Conservation (phyloP, 2,888 invertebrate genomes). For the Galeruca laticollis region DNA sequence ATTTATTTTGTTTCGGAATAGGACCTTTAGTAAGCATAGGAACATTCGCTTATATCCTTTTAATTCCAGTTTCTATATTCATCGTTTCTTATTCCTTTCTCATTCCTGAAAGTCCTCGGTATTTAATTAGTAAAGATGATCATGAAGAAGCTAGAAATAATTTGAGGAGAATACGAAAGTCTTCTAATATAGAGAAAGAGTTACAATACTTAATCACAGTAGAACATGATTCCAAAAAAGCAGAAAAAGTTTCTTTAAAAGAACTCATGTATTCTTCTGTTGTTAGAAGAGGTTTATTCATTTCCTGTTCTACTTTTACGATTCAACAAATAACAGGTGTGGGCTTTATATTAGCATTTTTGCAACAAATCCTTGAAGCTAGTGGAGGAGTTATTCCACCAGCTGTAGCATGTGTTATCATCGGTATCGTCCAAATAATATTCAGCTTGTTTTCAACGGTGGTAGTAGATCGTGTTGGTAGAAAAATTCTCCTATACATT, state of each 20-base stretch:
- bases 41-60: constrained; percentile 26
- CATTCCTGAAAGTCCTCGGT: constrained; percentile 47
- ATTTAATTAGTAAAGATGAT: constrained; percentile 63
- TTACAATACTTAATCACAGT: constrained; percentile 16
- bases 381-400: constrained; percentile 66
- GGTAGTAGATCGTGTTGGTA: constrained; percentile 82
- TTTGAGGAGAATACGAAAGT: constrained; percentile 9
- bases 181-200: constrained; percentile 8
- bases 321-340: constrained; percentile 70
- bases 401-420: constrained; percentile 77
- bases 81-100: constrained; percentile 32
- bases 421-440: constrained; percentile 79
- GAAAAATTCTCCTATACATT: constrained; percentile 76
- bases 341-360: constrained; percentile 82
- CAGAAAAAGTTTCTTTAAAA: constrained; percentile 4
- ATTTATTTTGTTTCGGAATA: constrained; percentile 75
- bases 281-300: constrained; percentile 58
- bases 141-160: constrained; percentile 68
- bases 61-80: constrained; percentile 36
- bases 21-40: constrained; percentile 69
- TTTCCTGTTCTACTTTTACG: constrained; percentile 57
- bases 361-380: constrained; percentile 75
- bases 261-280: constrained; percentile 31
- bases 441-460: constrained; percentile 79
- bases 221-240: neutral